Evolutionary conservation across 2,888 invertebrate genomes (phyloP), one percentile per base, ranked within the genome.

Genomic region (Panzeria rudis): DNA sequence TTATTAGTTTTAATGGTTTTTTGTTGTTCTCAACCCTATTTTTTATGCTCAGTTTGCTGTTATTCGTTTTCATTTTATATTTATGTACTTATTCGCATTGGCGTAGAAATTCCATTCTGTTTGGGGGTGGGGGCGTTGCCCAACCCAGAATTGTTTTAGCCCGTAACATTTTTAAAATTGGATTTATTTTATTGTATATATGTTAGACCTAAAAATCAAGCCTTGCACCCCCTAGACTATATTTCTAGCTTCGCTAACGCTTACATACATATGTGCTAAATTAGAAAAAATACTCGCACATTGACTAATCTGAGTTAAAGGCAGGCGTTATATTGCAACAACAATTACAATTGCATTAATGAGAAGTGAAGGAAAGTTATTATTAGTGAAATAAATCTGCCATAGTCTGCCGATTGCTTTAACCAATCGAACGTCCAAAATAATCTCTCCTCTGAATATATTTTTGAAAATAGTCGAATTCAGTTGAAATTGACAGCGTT

Each of bases 281-380:
- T 61, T 35, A 54, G n/a, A 50, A 41, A 73, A 68, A 73, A 68
- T 44, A 50, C 66, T 68, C 61, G 9, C 17, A 32, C 50, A 69
- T 78, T 84, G 80, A 76, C 80, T 84, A 84, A 84, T 71, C 71
- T 66, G 52, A 72, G 61, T 68, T 35, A 62, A 73, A 44, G 20
- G 32, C 32, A 11, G 35, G 25, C 56, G n/a, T 52, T 41, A 41
- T 41, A 41, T 13, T 41, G 38, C 25, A 69, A 38, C 62, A n/a
- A 66, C 7, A n/a, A n/a, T n/a, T n/a, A n/a, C n/a, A n/a, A n/a
- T n/a, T n/a, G n/a, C n/a, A 44, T 66, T 23, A 44, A 47, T 56
- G 44, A 41, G 32, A 32, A 64, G 17, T 41, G 15, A 15, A n/a
- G 29, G 32, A 15, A 44, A 44, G 32, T 20, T 66, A 68, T 73